Base-by-base conservation (phyloP, 2,888 invertebrate species). In the Synergus japonicus region DNA sequence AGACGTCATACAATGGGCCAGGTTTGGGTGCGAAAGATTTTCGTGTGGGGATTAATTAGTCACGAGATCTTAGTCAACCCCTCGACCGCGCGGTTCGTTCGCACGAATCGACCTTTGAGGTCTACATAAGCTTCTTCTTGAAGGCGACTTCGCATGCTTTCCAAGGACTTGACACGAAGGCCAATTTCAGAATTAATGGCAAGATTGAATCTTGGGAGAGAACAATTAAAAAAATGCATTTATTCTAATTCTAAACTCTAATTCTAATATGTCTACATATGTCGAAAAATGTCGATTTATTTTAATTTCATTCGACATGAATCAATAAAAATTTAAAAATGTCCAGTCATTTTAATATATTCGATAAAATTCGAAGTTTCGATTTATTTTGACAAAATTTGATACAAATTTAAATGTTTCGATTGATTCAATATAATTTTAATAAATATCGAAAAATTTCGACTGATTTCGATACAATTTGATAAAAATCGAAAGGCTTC, bases 1-100 rank as follows among this genome's bases (percentile, higher is more conserved):
- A 81, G 83, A 78, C 80, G 81, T 78, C 80, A 58, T 37, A 86
- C 86, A 88, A 88, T 88, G 79, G 82, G 63, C 81, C 81, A 79
- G 78, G 82, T 80, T 78, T 73, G 80, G 85, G 83, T 83, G 83
- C 84, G 84, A 85, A 82, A 85, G 85, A 87, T 87, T 89, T 86
- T 83, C 85, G 85, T 82, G 83, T 76, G 81, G 83, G 88, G 90
- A 90, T 91, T 90, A 90, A 91, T 91, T 89, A 88, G 89, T 89
- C 86, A 87, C 88, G 85, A 86, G 85, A 83, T 83, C 82, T 87
- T 83, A 80, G 73, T 77, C 54, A 54, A 43, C 65, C 80, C 80
- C 79, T 80, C 76, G 82, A 83, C 82, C 80, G 81, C 78, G 79
- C 77, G 76, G 79, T 83, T 84, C 84, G 82, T 84, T 86, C 86